These are phyloP conservation scores for Procambarus clarkii DNA, from an alignment of 1,140 invertebrate species.

Conservation along the genomic window DNA sequence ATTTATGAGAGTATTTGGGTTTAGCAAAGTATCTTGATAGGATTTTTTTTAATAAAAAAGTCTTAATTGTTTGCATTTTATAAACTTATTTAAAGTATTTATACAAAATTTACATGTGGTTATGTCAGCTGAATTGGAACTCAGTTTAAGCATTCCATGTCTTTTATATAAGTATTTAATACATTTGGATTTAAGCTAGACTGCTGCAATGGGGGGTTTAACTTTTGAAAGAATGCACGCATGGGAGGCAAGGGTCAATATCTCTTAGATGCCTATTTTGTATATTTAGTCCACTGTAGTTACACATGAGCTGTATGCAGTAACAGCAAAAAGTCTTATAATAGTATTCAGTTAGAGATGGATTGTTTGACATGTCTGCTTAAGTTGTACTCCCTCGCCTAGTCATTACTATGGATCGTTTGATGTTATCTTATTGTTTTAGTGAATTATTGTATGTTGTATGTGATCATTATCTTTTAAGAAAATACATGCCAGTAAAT, in stretches of 20 bases:
- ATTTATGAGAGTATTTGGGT: background rate
- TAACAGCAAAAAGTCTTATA: background rate
- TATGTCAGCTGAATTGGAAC: background rate
- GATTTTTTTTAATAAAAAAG: background rate
- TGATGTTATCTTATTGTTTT: background rate
- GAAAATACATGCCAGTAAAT: too few species aligned
- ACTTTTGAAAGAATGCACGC: background rate
- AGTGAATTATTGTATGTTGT: background rate
- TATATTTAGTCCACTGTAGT: background rate
- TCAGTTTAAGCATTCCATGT: background rate
- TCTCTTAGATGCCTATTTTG: background rate
- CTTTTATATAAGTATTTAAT: too few species aligned
- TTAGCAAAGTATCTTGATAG: background rate
- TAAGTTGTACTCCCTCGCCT: background rate
- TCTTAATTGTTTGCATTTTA: background rate
- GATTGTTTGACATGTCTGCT: background rate
- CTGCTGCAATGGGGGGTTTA: background rate
- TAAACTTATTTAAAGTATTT: background rate
- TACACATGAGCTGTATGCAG: background rate
- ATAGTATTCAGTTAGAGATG: background rate
- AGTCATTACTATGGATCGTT: constrained; percentile 9
- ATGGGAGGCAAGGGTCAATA: background rate
- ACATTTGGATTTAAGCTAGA: too few species aligned
- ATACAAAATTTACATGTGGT: background rate
- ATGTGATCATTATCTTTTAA: too few species aligned